These are phyloP conservation scores for Ptychadena robeensis DNA, from an alignment of 2,797 vertebrate species.

Conservation along the genomic window DNA sequence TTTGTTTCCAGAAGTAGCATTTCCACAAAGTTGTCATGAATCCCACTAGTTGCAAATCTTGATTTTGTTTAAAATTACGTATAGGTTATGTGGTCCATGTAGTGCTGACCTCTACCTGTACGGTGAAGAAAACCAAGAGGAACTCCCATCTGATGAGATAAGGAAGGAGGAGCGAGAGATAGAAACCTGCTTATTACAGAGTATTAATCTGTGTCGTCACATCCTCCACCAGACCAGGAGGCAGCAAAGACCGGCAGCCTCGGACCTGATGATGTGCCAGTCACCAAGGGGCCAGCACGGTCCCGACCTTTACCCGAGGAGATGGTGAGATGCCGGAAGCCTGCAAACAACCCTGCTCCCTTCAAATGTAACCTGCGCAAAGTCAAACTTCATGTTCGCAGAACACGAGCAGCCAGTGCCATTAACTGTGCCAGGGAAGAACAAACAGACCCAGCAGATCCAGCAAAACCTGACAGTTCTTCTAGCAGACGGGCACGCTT, in stretches of 20 bases:
- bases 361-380: conserved; percentile 82
- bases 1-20: not conserved
- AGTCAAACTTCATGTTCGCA: conserved; percentile 82
- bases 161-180: conserved; percentile 69
- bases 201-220: conserved; percentile 57
- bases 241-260: conserved; percentile 65
- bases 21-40: not conserved
- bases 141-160: conserved; percentile 58
- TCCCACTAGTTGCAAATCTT: not conserved
- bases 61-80: not conserved
- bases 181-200: conserved; percentile 59
- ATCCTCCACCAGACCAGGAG: conserved; percentile 51
- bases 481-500: conserved; percentile 78
- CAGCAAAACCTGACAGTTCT: conserved; percentile 64
- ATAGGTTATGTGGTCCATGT: no score
- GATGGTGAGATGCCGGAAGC: conserved; percentile 90
- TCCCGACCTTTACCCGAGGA: conserved; percentile 78
- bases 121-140: not conserved
- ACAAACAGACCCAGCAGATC: conserved; percentile 67
- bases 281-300: conserved; percentile 77
- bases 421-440: conserved; percentile 70
- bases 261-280: conserved; percentile 82
- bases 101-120: not conserved
- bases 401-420: conserved; percentile 73
- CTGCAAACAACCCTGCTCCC: conserved; percentile 74